Conservation (phyloP, 1,140 invertebrate species). For the Melitaea cinxia region DNA sequence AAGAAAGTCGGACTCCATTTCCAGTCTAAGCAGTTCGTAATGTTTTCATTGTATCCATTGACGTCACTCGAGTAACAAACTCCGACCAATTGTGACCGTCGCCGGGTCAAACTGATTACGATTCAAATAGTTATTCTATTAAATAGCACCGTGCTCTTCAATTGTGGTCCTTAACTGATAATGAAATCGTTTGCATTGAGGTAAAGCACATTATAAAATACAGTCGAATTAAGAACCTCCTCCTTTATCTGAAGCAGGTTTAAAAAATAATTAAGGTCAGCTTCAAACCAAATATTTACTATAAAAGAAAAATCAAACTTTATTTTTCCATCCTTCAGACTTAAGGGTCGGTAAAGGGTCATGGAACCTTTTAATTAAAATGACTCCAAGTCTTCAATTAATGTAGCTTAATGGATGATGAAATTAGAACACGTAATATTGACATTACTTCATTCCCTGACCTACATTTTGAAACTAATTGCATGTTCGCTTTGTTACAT, state of each 20-base stretch:
- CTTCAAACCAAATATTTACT: too few relatives aligned
- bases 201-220: too few relatives aligned
- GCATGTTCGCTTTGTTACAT: neutral
- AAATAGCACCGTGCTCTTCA: neutral
- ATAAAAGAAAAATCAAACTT: too few relatives aligned
- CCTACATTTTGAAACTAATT: slow-evolving; percentile 11
- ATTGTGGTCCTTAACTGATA: neutral
- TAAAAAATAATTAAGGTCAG: too few relatives aligned
- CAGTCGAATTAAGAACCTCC: too few relatives aligned
- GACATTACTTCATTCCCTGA: slow-evolving; percentile 8
- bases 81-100: slow-evolving; percentile 17
- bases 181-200: neutral
- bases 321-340: neutral
- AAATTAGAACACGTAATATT: slow-evolving; percentile 8
- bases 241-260: too few relatives aligned
- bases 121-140: slow-evolving; percentile 4
- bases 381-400: slow-evolving; percentile 30
- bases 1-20: slow-evolving; percentile 6
- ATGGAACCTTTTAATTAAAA: slow-evolving; percentile 25
- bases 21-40: slow-evolving; percentile 18
- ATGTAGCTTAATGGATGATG: slow-evolving; percentile 8
- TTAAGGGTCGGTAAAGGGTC: slow-evolving; percentile 2
- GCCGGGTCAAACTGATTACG: slow-evolving; percentile 15
- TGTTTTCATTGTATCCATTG: slow-evolving; percentile 30
- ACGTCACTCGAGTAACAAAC: slow-evolving; percentile 26